Conservation (phyloP, 2,113 vertebrate species). For the Amphiprion percula region DNA sequence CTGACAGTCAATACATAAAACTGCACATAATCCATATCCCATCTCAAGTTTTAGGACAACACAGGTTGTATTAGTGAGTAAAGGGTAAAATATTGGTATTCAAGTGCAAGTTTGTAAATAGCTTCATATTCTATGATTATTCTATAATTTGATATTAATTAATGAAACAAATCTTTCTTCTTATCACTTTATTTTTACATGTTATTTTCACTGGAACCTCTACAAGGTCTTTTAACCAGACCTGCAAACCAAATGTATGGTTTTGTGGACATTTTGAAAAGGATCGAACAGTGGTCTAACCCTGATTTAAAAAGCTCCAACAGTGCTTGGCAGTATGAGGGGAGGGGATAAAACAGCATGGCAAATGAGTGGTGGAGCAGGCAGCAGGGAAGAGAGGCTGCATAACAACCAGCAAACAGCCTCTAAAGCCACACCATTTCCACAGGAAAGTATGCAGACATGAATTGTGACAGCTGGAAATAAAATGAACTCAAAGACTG, state of each 20-base stretch:
- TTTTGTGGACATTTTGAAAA: slow-evolving; percentile 51
- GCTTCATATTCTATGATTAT: too few species aligned
- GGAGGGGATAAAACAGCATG: slow-evolving; percentile 73
- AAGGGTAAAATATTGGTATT: not conserved
- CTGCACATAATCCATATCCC: not conserved
- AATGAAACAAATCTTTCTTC: too few species aligned
- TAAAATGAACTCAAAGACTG: slow-evolving; percentile 41
- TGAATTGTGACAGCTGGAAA: slow-evolving; percentile 60
- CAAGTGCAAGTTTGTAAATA: not conserved
- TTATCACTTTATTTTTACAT: too few species aligned
- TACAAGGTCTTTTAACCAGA: not conserved
- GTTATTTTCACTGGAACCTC: too few species aligned
- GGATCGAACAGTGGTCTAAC: slow-evolving; percentile 43
- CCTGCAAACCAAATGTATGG: slow-evolving; percentile 4
- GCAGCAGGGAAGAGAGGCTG: slow-evolving; percentile 41
- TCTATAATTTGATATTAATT: too few species aligned
- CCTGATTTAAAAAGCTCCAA: slow-evolving; percentile 72
- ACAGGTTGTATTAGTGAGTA: not conserved
- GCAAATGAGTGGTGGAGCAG: slow-evolving; percentile 68
- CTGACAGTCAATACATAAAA: not conserved
- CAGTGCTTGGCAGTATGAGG: slow-evolving; percentile 46
- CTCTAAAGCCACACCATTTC: slow-evolving; percentile 64
- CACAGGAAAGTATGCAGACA: slow-evolving; percentile 50
- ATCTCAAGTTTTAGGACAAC: not conserved
- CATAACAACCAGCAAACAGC: slow-evolving; percentile 71